A percentile compares a stretch with the other conserved stretches of the same genome.
Conservation (phyloP, 2,888 invertebrate genomes). For the Metalampra italica region DNA sequence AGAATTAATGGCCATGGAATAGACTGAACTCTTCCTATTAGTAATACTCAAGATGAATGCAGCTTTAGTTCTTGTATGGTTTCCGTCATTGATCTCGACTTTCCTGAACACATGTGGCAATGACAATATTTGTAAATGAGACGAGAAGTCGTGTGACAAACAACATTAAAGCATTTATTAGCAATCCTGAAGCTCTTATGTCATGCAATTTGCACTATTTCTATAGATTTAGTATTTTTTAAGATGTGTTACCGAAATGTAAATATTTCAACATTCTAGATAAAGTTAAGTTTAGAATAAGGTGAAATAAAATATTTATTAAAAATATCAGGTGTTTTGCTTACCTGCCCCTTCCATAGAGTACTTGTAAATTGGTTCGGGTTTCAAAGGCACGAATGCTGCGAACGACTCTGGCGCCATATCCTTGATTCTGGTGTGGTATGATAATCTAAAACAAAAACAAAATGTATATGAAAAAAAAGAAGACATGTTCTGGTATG, state of each 20-base stretch:
- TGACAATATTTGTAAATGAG: constrained; percentile 7
- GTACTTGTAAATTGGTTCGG: constrained; percentile 94
- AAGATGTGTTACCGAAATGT: constrained; percentile 47
- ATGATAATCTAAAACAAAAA: constrained; percentile 84
- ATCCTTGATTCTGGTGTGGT: constrained; percentile 94
- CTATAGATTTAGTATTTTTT: constrained; percentile 9
- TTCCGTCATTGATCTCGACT: constrained; percentile 30
- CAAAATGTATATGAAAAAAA: neutral
- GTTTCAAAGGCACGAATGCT: constrained; percentile 89
- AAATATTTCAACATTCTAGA: constrained; percentile 59
- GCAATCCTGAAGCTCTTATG: constrained; percentile 9
- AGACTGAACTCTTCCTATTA: constrained; percentile 43
- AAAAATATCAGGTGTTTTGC: constrained; percentile 35
- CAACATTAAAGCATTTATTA: constrained; percentile 47
- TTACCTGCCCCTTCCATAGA: constrained; percentile 93
- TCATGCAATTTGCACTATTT: constrained; percentile 9
- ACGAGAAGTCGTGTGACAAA: constrained; percentile 25
- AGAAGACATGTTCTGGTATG: no score
- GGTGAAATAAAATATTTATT: constrained; percentile 45
- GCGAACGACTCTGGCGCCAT: constrained; percentile 94
- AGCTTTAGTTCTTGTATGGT: constrained; percentile 28
- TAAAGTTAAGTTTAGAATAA: constrained; percentile 59
- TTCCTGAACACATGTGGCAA: constrained; percentile 12
- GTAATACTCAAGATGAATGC: constrained; percentile 28
- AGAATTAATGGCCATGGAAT: constrained; percentile 69